phyloP scores from a whole-genome alignment of 2,888 invertebrate genomes.

The Keiferia lycopersicella region DNA sequence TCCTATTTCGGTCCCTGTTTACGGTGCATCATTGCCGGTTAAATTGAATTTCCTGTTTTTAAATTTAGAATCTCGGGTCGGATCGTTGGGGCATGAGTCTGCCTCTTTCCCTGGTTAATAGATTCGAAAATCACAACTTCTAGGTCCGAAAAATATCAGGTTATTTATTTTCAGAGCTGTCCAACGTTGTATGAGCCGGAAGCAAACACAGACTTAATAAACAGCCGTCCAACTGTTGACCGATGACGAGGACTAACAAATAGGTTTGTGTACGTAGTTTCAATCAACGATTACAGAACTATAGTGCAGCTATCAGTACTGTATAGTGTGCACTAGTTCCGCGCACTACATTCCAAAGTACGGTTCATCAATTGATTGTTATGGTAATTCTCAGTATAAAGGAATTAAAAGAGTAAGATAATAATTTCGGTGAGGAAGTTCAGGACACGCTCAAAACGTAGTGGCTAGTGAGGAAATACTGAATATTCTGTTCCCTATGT shows the following conservation, averaged over 20 bases:
- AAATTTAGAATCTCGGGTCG: conserved; percentile 61
- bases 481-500: too few relatives aligned
- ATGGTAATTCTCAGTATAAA: neutral
- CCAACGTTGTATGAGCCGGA: neutral
- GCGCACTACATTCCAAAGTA: conserved; percentile 7
- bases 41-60: conserved; percentile 79
- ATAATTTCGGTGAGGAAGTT: too few relatives aligned
- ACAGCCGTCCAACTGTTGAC: conserved; percentile 11
- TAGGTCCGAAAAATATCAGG: neutral
- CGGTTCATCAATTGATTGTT: conserved; percentile 9
- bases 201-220: conserved; percentile 18
- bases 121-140: neutral
- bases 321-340: neutral
- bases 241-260: conserved; percentile 9
- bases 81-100: conserved; percentile 36
- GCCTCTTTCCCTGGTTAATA: conserved; percentile 6
- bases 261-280: neutral
- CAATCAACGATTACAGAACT: too few relatives aligned
- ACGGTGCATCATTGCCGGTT: conserved; percentile 68
- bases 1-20: conserved; percentile 76
- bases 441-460: too few relatives aligned
- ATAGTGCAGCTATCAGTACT: neutral
- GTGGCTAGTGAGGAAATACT: too few relatives aligned
- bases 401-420: too few relatives aligned
- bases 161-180: neutral